These are phyloP conservation scores for Rhabditophanes sp. DNA, from an alignment of 2,888 invertebrate genomes.

Conservation along the genomic window DNA sequence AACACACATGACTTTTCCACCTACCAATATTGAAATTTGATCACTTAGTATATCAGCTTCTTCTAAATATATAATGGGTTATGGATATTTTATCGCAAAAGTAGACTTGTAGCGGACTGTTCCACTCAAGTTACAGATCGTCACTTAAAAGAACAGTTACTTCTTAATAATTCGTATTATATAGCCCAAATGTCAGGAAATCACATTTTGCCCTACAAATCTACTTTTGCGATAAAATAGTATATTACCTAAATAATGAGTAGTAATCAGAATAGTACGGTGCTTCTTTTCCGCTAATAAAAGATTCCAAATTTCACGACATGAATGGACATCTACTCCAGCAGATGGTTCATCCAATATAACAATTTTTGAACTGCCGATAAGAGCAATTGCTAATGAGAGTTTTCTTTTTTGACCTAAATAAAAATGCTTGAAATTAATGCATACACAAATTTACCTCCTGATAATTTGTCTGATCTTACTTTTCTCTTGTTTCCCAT, in stretches of 20 bases:
- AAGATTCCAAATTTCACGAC: slow-evolving; percentile 59
- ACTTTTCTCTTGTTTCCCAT: slow-evolving; percentile 55
- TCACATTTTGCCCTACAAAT: no score
- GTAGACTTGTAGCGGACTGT: no score
- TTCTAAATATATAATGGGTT: no score
- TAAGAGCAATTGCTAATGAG: slow-evolving; percentile 60
- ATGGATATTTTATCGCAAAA: no score
- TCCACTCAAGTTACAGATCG: no score
- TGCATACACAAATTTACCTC: no score
- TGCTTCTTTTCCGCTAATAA: slow-evolving; percentile 52
- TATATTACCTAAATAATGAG: no score
- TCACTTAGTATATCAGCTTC: slow-evolving; percentile 74
- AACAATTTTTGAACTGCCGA: slow-evolving; percentile 56
- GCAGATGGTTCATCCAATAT: slow-evolving; percentile 42
- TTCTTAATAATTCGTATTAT: no score
- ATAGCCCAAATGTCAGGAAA: no score
- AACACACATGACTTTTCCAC: slow-evolving; percentile 62
- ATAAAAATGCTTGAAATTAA: no score
- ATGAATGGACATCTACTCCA: slow-evolving; percentile 52
- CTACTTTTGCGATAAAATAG: no score
- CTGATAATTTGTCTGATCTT: slow-evolving; percentile 53
- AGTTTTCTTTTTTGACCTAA: slow-evolving; percentile 65
- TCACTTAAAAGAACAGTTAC: no score
- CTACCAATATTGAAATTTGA: slow-evolving; percentile 68
- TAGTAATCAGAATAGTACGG: slow-evolving; percentile 64